Evolutionary conservation across 2,888 invertebrate genomes (phyloP).

Genomic region (Lathronympha strigana): DNA sequence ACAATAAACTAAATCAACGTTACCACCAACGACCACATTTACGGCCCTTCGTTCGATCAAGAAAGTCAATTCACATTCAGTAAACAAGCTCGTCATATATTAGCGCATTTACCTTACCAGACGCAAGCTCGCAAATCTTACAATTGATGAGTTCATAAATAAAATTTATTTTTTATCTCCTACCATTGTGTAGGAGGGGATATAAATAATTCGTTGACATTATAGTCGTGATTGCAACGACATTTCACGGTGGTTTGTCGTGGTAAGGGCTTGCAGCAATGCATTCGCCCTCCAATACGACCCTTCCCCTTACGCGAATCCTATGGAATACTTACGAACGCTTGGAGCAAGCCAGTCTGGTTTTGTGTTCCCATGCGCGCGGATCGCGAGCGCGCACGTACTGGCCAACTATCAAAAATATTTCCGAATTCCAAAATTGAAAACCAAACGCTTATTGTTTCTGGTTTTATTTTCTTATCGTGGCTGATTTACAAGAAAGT

Average conservation of each 20-base stretch:
- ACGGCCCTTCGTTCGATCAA: constrained; percentile 59
- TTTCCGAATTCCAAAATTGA: constrained; percentile 70
- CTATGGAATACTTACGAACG: constrained; percentile 80
- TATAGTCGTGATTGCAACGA: constrained; percentile 55
- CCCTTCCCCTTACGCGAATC: constrained; percentile 79
- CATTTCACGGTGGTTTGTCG: constrained; percentile 52
- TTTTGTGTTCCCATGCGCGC: constrained; percentile 79
- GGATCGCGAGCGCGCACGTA: constrained; percentile 69
- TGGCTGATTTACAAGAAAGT: constrained; percentile 53
- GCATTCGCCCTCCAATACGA: constrained; percentile 78
- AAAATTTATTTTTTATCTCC: constrained; percentile 52
- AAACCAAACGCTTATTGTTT: constrained; percentile 52
- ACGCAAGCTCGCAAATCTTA: constrained; percentile 55
- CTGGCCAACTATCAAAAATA: constrained; percentile 58
- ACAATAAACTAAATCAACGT: constrained; percentile 61
- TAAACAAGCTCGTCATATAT: constrained; percentile 66
- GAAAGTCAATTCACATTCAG: constrained; percentile 66
- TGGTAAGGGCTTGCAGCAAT: constrained; percentile 76
- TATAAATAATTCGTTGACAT: constrained; percentile 52
- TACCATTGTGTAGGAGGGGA: constrained; percentile 47
- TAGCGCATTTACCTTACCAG: constrained; percentile 62
- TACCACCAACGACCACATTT: constrained; percentile 51
- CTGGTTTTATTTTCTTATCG: constrained; percentile 44
- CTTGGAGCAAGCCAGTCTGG: constrained; percentile 79
- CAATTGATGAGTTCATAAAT: constrained; percentile 62